Evolutionary conservation across 2,888 invertebrate species (phyloP).

Genomic region (Cantharis lateralis): DNA sequence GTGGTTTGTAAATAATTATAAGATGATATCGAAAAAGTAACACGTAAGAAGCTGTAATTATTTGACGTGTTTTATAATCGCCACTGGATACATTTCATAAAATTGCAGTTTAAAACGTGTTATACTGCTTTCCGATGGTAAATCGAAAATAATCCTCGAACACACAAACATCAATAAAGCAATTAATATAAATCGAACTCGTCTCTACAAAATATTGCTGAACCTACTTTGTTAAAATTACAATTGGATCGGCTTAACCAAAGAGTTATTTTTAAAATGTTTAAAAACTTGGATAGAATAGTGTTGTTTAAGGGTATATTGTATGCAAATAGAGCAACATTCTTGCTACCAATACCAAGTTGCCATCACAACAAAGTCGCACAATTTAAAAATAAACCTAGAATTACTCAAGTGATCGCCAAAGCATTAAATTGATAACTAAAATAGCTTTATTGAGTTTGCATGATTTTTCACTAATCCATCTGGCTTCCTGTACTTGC

Average conservation of each 20-base stretch:
- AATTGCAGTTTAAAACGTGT: constrained; percentile 17
- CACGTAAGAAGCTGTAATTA: constrained; percentile 13
- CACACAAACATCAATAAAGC: not conserved
- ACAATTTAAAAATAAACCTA: constrained; percentile 42
- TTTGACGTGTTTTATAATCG: constrained; percentile 20
- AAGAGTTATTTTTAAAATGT: constrained; percentile 36
- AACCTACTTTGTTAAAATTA: constrained; percentile 15
- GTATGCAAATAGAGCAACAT: constrained; percentile 52
- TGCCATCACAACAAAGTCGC: constrained; percentile 37
- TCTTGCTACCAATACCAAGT: constrained; percentile 48
- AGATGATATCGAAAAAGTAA: constrained; percentile 20
- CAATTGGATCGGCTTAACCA: constrained; percentile 25
- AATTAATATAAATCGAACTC: not conserved
- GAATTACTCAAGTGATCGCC: constrained; percentile 41
- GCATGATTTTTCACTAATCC: not conserved
- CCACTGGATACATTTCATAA: constrained; percentile 14
- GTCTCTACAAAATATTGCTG: not conserved
- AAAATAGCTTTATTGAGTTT: not conserved
- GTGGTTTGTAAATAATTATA: constrained; percentile 4
- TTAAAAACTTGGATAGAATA: constrained; percentile 48
- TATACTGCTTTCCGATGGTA: constrained; percentile 7
- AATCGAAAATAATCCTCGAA: not conserved
- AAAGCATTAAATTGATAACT: constrained; percentile 33
- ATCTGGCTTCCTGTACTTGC: not conserved
- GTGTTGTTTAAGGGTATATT: constrained; percentile 52